phyloP scores from a whole-genome alignment of 2,888 invertebrate species.

The Andrena haemorrhoa region DNA sequence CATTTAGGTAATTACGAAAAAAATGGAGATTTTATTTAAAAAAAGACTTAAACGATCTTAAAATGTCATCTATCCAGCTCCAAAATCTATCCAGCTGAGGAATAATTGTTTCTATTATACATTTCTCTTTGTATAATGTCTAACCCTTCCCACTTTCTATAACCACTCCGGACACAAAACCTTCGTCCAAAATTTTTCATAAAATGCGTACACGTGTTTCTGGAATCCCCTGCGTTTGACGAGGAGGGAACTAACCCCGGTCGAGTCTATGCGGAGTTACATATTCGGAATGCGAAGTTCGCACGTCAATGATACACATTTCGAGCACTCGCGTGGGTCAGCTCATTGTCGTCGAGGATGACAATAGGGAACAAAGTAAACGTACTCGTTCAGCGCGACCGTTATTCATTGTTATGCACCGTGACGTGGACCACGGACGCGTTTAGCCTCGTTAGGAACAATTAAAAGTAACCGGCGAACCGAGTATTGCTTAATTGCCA shows the following conservation, averaged over 20 bases:
- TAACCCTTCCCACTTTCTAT: no score
- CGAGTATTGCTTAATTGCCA: conserved; percentile 76
- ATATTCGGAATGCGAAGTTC: conserved; percentile 21
- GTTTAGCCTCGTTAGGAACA: conserved; percentile 77
- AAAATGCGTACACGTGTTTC: background rate
- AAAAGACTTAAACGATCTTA: no score
- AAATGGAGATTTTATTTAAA: no score
- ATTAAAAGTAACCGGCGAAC: conserved; percentile 77
- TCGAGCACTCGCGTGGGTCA: conserved; percentile 41
- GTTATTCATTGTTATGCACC: conserved; percentile 76
- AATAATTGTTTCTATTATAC: no score
- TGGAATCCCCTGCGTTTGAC: background rate
- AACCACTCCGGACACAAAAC: background rate
- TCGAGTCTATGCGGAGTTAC: background rate
- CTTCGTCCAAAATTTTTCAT: background rate
- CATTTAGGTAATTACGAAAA: no score
- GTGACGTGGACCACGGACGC: conserved; percentile 62
- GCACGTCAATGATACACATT: conserved; percentile 46
- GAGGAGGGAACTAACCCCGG: background rate
- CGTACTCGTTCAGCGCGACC: conserved; percentile 63
- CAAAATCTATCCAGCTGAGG: no score
- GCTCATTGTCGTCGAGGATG: conserved; percentile 46
- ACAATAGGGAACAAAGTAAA: conserved; percentile 64
- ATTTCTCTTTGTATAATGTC: no score
- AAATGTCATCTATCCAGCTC: no score